Conservation (phyloP, 2,888 invertebrate species). For the Papilio protenor region DNA sequence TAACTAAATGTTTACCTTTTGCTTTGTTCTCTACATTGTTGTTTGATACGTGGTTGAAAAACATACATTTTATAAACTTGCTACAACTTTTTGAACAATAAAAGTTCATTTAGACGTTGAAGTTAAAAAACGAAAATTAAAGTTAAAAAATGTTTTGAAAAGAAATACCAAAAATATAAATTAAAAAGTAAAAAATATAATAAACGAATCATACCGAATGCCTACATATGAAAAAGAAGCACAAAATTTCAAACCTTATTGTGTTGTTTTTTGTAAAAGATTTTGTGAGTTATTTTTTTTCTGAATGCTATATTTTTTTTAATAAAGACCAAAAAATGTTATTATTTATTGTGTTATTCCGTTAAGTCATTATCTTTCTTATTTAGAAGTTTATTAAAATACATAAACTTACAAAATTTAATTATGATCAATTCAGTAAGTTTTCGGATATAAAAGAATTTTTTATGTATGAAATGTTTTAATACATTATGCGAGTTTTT, state of each 20-base stretch:
- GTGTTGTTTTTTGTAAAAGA: no score
- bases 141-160: no score
- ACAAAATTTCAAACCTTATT: no score
- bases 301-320: no score
- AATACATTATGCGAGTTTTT: background rate
- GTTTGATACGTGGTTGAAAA: constrained; percentile 53
- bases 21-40: constrained; percentile 52
- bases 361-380: background rate
- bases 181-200: no score
- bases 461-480: background rate
- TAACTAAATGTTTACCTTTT: constrained; percentile 57
- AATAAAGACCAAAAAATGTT: no score
- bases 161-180: no score
- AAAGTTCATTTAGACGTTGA: background rate
- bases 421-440: background rate
- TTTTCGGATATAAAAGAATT: background rate
- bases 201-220: no score
- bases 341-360: no score
- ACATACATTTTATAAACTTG: constrained; percentile 48
- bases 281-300: no score
- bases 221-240: no score
- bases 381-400: background rate
- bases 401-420: background rate
- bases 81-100: no score
- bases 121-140: background rate